phyloP scores from a whole-genome alignment of 1,140 invertebrate species.

The Trinorchestia longiramus region DNA sequence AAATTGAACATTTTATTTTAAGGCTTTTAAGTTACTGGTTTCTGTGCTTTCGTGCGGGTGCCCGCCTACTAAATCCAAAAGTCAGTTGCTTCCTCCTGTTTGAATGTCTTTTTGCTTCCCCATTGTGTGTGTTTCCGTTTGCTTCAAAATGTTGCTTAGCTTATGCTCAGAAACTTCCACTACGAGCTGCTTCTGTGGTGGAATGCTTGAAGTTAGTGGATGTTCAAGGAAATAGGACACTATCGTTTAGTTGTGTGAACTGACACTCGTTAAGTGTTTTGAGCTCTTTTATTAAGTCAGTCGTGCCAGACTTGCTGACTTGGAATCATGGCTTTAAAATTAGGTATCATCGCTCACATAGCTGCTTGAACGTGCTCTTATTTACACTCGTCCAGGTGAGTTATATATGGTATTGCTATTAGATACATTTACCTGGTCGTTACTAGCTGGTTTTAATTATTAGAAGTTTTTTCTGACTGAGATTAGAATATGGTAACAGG shows the following conservation, averaged over 20 bases:
- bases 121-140: background rate
- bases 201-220: too few relatives aligned
- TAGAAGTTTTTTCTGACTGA: background rate
- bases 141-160: too few relatives aligned
- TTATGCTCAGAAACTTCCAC: too few relatives aligned
- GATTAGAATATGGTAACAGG: too few relatives aligned
- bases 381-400: background rate
- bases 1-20: background rate
- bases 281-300: background rate
- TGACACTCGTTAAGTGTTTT: background rate
- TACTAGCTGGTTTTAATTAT: background rate
- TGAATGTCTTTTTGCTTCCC: background rate
- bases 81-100: background rate
- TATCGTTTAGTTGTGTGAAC: too few relatives aligned
- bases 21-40: background rate
- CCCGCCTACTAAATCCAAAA: background rate
- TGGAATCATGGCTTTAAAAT: background rate
- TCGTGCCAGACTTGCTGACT: background rate
- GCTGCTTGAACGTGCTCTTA: background rate
- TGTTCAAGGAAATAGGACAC: too few relatives aligned
- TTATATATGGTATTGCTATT: background rate
- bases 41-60: background rate
- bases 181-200: too few relatives aligned
- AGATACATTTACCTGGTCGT: background rate
- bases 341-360: background rate